phyloP scores from a whole-genome alignment of 2,888 invertebrate genomes.

The Pharmacophagus antenor region DNA sequence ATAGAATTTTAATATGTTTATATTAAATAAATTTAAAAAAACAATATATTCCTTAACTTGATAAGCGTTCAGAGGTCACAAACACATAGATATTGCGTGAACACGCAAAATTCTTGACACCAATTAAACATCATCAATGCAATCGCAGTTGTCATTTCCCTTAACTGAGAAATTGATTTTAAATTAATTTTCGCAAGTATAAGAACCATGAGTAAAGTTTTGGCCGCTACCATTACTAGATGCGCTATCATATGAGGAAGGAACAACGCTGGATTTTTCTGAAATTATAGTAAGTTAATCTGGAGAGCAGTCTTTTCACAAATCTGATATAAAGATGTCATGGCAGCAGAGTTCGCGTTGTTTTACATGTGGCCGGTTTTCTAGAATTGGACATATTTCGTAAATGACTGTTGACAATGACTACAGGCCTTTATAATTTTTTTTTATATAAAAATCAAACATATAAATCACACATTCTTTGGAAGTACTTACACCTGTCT shows the following conservation, averaged over 20 bases:
- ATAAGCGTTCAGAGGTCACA: constrained; percentile 54
- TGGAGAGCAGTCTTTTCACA: too few species aligned
- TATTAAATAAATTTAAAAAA: neutral
- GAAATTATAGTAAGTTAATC: constrained; percentile 36
- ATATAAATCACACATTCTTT: too few species aligned
- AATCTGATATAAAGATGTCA: neutral
- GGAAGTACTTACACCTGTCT: too few species aligned
- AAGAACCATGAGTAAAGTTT: constrained; percentile 46
- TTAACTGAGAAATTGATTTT: constrained; percentile 43
- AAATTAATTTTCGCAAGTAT: constrained; percentile 44
- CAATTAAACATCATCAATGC: constrained; percentile 60
- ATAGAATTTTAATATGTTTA: neutral
- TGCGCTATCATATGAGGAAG: constrained; percentile 60
- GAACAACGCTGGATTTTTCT: constrained; percentile 66
- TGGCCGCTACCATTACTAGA: constrained; percentile 47
- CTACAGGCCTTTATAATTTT: too few species aligned
- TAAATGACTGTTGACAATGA: too few species aligned
- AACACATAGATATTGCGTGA: constrained; percentile 56
- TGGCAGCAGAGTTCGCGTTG: neutral
- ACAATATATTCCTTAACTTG: neutral
- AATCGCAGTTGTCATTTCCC: constrained; percentile 47
- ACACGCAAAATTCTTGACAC: constrained; percentile 68
- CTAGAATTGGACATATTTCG: too few species aligned
- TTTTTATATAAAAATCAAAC: too few species aligned
- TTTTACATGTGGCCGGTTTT: too few species aligned